These are phyloP conservation scores for Gastrophysa polygoni DNA, from an alignment of 2,888 invertebrate genomes.

Conservation along the genomic window DNA sequence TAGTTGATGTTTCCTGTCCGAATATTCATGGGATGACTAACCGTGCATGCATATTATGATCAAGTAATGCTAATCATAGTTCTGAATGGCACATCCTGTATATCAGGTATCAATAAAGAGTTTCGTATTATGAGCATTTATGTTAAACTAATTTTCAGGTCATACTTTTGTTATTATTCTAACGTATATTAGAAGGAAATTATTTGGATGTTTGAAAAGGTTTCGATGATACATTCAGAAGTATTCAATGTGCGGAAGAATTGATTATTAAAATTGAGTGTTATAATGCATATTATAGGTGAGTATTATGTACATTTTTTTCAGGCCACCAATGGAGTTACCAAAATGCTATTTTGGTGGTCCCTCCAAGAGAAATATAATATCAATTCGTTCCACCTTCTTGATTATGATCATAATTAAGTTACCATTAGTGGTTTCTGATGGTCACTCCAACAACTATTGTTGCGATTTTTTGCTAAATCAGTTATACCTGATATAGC, in stretches of 20 bases:
- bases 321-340: background rate
- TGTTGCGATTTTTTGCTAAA: background rate
- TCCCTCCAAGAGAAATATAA: background rate
- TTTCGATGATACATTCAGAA: too few relatives aligned
- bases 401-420: background rate
- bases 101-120: too few relatives aligned
- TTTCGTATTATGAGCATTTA: too few relatives aligned
- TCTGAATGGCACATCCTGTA: background rate
- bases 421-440: background rate
- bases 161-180: too few relatives aligned
- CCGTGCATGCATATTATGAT: too few relatives aligned
- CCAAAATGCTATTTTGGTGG: constrained; percentile 2
- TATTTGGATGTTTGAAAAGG: too few relatives aligned
- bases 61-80: too few relatives aligned
- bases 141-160: too few relatives aligned
- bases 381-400: background rate
- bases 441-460: background rate
- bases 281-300: constrained; percentile 3
- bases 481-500: background rate
- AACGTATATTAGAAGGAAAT: too few relatives aligned
- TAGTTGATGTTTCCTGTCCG: constrained; percentile 26
- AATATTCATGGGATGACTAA: constrained; percentile 21
- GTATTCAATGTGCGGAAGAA: too few relatives aligned
- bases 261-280: too few relatives aligned
- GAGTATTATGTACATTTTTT: background rate